Base-by-base conservation (phyloP, 1,140 invertebrate species). In the Drosophila tristis region DNA sequence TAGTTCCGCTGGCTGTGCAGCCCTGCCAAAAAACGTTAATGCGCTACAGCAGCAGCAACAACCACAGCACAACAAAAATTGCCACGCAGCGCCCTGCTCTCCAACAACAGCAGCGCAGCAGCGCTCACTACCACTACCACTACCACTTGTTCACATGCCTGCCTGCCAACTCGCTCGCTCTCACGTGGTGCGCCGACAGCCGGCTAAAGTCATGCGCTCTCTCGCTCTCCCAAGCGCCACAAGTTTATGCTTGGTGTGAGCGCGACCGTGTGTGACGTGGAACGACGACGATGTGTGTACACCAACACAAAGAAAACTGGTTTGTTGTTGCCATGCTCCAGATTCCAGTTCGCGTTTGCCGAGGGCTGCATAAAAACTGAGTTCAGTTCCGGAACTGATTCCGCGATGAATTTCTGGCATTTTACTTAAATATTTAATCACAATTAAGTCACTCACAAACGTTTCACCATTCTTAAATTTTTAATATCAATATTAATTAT, bases 1-100 rank as follows among this genome's bases (percentile, higher is more conserved):
- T 26, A 9, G 35, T 56, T 62, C 35, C 23, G 53, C 4, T 39
- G 4, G 3, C 23, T 59, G 43, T 26, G 26, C 44, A 48, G 44
- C 61, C 53, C 53, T 58, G 20, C 26, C 42, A 59, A 64, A 26
- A 53, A 39, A 39, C 35, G 11, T 39, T 39, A 39, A 39, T 39
- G 7, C 25, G 29, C 9, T 26, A 53, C 25, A 35, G 35, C 35
- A 42, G 54, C 63, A 58, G 29, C 50, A 71, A 20, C 49, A 58
- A 39, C 59, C 71, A 50, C 68, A 53, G 4, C 23, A 73, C 35
- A 54, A 44, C 9, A 51, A 58, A 80, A 80, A 80, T 53, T 79
- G 78, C 78, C 78, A 80, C 78, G 78, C 78, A 80, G 74, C 63
- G 70, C 66, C 73, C 73, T 73, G 56, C 71, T 61, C 67, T 72